A percentile compares a stretch with the other conserved stretches of the same genome.
These are phyloP conservation scores for Eurosta solidaginis DNA, from an alignment of 1,140 invertebrate genomes.

Conservation along the genomic window DNA sequence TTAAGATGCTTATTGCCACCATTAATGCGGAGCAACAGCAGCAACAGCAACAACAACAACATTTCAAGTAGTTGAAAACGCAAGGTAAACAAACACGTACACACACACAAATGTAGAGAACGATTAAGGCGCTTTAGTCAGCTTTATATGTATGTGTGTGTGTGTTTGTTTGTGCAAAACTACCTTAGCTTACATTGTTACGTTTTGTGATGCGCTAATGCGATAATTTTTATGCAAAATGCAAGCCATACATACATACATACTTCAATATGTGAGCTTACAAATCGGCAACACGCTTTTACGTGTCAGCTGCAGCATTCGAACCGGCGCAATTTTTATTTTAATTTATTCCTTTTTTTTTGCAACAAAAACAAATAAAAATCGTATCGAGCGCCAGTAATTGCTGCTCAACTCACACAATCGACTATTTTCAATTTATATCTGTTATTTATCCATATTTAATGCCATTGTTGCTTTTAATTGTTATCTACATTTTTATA, in stretches of 20 bases:
- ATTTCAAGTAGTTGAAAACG: too few species aligned
- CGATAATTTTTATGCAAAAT: background rate
- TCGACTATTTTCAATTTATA: background rate
- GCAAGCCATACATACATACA: background rate
- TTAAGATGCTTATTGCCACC: constrained; percentile 14
- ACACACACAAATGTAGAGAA: too few species aligned
- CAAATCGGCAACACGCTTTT: too few species aligned
- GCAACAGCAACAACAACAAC: too few species aligned
- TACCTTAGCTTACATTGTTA: background rate
- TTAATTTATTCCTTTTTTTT: background rate
- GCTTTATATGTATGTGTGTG: background rate
- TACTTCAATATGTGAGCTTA: background rate
- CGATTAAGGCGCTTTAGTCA: background rate
- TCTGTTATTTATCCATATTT: background rate
- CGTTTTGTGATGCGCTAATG: background rate
- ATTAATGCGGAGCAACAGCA: background rate
- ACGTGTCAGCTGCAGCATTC: background rate
- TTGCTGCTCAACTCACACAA: background rate
- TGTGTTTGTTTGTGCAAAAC: background rate
- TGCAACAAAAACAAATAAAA: background rate
- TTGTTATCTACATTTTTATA: constrained; percentile 20
- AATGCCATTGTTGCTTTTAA: background rate
- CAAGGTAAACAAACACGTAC: too few species aligned
- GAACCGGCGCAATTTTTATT: background rate
- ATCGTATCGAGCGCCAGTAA: constrained; percentile 17